Base-by-base conservation (phyloP, 1,140 invertebrate genomes). In the Littorina saxatilis region DNA sequence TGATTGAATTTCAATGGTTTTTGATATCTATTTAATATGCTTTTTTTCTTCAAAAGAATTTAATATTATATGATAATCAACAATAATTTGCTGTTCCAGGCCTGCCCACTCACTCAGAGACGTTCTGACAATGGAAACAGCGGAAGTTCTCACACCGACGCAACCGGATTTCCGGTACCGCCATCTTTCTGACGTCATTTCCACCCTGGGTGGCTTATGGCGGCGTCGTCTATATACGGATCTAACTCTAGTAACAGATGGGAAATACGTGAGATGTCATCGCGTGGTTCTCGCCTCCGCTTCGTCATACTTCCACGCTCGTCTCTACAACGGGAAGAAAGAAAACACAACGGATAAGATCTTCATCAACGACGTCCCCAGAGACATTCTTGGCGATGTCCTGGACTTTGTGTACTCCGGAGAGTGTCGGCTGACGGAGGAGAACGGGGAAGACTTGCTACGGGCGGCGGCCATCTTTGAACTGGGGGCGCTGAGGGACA, bases 401-500 rank as follows among this genome's bases (percentile, higher is more conserved):
- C 63, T 90, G 15, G 52, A 83, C 13, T 88, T 85, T 68, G 82
- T 88, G 37, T 90, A 90, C 76, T 55, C 70, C 27, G 85, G 87
- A 20, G 72, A 79, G n/a, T 74, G 83, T 27, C 58, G 70, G 0
- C 27, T 88, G 4, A 78, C 29, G 1, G 91, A 92, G 79, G 89
- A 92, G 23, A 93, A 90, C 75, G 96, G 98, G 20, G 96, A 98
- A 92, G 95, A 95, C 23, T 91, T 98, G 40, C 89, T 98, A 76
- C 95, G 96, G 52, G 96, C 96, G 29, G 96, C 97, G 17, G 96
- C 95, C 90, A 92, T 98, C 58, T 93, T 98, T 43, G 96, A 98
- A 90, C 92, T 98, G 15, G 94, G 94, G 84, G 94, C 95, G 84
- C 96, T 98, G 32, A 95, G 96, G 39, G 95, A 95, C 82, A 96